A percentile compares a stretch with the other conserved stretches of the same genome.
phyloP scores from a whole-genome alignment of 2,113 vertebrate genomes.

The Gymnorhina tibicen region DNA sequence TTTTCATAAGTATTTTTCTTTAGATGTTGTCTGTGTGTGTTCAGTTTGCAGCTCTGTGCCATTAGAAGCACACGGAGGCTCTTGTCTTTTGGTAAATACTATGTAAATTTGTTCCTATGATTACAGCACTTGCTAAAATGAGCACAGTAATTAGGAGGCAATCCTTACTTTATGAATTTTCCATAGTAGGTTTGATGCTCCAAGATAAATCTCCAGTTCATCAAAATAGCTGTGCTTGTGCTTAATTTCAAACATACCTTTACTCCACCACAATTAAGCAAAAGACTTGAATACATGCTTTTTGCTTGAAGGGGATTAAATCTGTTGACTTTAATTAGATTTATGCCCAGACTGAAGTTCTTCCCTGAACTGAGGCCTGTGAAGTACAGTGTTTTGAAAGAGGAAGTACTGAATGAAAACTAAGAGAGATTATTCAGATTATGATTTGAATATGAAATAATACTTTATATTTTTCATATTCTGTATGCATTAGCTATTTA shows the following conservation, averaged over 20 bases:
- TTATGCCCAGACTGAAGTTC: constrained; percentile 40
- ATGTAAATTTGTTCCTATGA: constrained; percentile 62
- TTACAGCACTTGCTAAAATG: constrained; percentile 54
- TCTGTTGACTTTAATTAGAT: constrained; percentile 59
- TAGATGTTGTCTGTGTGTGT: background rate
- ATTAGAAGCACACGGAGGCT: background rate
- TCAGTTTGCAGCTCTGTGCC: background rate
- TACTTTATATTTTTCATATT: background rate
- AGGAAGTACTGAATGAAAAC: background rate
- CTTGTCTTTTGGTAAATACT: constrained; percentile 26
- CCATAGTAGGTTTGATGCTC: constrained; percentile 48
- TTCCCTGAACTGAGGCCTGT: background rate
- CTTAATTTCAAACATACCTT: constrained; percentile 46
- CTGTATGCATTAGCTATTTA: background rate
- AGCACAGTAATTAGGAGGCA: constrained; percentile 52
- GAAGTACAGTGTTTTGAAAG: constrained; percentile 16
- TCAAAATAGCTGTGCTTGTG: constrained; percentile 21
- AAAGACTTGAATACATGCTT: constrained; percentile 26
- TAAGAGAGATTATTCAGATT: background rate
- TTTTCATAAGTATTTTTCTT: background rate
- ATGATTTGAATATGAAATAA: background rate
- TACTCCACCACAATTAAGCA: constrained; percentile 53
- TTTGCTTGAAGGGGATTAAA: constrained; percentile 51
- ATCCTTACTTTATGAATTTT: constrained; percentile 62
- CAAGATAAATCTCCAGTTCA: constrained; percentile 39